These are phyloP conservation scores for Scytalopus superciliaris DNA, from an alignment of 2,113 vertebrate species.

Conservation along the genomic window DNA sequence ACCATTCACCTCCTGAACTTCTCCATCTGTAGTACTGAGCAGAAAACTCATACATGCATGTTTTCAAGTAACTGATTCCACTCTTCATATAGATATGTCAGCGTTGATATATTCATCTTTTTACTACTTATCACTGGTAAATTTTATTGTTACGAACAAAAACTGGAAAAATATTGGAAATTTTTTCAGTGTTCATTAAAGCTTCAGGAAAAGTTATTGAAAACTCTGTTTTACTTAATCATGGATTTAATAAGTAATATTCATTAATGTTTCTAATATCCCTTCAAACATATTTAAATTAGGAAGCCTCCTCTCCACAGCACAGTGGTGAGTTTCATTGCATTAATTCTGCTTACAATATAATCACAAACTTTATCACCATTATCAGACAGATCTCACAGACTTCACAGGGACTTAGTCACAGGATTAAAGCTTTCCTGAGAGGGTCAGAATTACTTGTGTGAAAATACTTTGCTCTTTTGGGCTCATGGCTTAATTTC, in stretches of 20 bases:
- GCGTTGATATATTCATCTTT: not conserved
- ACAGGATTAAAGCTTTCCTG: not conserved
- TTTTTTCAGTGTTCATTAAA: not conserved
- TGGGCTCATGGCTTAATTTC: not conserved
- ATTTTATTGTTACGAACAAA: not conserved
- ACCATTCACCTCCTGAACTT: not conserved
- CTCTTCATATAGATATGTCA: not conserved
- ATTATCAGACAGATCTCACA: not conserved
- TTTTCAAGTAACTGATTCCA: not conserved
- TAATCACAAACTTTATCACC: not conserved
- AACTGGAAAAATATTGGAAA: not conserved
- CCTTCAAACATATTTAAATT: not conserved
- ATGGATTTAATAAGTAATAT: not conserved
- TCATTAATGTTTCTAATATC: not conserved
- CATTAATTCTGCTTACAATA: not conserved
- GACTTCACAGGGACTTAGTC: not conserved
- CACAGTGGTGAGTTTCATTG: not conserved
- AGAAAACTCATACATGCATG: not conserved
- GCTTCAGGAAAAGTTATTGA: not conserved
- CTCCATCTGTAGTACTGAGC: not conserved
- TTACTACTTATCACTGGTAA: not conserved
- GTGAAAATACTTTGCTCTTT: not conserved
- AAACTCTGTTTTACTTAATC: not conserved
- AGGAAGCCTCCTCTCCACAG: not conserved
- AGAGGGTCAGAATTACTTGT: not conserved